phyloP scores from a whole-genome alignment of 2,797 vertebrate genomes.

The Petrocephalus sullivani region DNA sequence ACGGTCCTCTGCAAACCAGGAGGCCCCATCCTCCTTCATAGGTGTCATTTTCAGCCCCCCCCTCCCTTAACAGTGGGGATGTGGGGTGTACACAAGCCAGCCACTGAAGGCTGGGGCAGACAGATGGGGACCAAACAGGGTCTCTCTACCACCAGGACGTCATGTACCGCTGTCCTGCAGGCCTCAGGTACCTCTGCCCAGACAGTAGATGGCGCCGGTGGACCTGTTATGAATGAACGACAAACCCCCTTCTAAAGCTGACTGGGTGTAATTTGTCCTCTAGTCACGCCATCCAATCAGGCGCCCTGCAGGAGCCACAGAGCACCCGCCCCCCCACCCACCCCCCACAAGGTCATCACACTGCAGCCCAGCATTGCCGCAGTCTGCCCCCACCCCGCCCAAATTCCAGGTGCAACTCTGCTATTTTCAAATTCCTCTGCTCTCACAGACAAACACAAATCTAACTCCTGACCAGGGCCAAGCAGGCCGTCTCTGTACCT shows the following conservation, averaged over 20 bases:
- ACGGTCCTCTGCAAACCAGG: not conserved
- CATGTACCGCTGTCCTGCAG: not conserved
- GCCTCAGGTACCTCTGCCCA: not conserved
- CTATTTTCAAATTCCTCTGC: conserved; percentile 57
- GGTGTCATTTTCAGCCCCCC: not conserved
- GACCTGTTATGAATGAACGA: not conserved
- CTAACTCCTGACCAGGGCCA: not conserved
- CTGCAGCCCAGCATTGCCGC: not conserved
- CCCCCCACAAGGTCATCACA: conserved; percentile 33
- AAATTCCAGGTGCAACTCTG: conserved; percentile 41
- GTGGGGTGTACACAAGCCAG: not conserved
- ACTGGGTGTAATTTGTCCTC: conserved; percentile 42
- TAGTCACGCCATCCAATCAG: conserved; percentile 52
- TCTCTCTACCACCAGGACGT: not conserved
- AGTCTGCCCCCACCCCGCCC: conserved; percentile 5
- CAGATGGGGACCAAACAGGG: not conserved
- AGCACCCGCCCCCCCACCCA: conserved; percentile 44
- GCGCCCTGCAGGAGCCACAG: conserved; percentile 40
- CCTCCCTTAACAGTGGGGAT: not conserved
- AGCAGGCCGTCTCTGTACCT: not conserved
- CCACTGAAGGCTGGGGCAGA: not conserved
- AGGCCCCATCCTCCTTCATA: not conserved
- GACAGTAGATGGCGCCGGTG: not conserved
- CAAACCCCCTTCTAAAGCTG: not conserved
- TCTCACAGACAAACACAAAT: conserved; percentile 18